Conservation (phyloP, 2,113 vertebrate species). For the Stomatorhinus ivindoensis region DNA sequence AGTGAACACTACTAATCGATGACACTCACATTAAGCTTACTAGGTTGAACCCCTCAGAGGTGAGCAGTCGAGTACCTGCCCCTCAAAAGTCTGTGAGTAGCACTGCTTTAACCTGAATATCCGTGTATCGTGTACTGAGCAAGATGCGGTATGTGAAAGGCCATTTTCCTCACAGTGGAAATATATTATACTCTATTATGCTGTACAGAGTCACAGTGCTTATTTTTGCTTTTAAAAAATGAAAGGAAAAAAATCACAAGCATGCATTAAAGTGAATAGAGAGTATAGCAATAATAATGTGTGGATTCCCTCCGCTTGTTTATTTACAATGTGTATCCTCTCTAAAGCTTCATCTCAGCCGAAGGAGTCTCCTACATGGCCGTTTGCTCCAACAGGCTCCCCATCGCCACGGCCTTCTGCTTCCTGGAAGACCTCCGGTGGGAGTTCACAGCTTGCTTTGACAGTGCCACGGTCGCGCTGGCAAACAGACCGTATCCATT, state of each 20-base stretch:
- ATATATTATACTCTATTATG: not conserved
- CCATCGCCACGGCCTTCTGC: constrained; percentile 81
- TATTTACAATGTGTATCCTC: not conserved
- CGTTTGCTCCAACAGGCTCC: constrained; percentile 75
- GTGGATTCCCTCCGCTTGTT: not conserved
- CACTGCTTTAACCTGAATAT: not conserved
- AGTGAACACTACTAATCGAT: not conserved
- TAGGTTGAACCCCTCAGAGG: not conserved
- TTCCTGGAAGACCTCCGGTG: constrained; percentile 88
- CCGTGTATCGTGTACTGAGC: not conserved
- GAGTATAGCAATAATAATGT: not conserved
- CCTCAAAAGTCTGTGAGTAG: not conserved
- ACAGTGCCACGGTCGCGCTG: constrained; percentile 60
- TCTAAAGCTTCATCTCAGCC: constrained; percentile 70
- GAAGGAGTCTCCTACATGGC: constrained; percentile 82
- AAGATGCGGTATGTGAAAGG: not conserved
- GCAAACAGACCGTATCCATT: constrained; percentile 85
- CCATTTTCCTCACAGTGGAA: not conserved
- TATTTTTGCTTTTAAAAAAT: not conserved
- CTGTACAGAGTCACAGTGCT: not conserved
- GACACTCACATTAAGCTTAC: not conserved
- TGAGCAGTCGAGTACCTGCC: not conserved
- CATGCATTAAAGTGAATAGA: not conserved
- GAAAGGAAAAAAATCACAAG: too few relatives aligned
- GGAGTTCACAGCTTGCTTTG: constrained; percentile 81